phyloP scores from a whole-genome alignment of 2,888 invertebrate genomes.

The Ochropleura leucogaster region DNA sequence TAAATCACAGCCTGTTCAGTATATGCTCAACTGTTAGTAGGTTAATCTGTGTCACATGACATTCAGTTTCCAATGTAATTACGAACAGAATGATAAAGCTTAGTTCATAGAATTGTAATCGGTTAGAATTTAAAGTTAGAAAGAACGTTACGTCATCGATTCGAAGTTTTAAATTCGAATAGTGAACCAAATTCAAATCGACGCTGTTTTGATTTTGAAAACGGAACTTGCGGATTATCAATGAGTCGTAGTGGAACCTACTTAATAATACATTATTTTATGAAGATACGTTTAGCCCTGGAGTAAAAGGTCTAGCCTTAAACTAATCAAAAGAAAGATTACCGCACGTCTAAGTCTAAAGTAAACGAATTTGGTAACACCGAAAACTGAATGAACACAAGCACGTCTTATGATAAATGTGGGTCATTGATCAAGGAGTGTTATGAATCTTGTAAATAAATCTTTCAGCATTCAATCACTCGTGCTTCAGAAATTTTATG shows the following conservation, averaged over 20 bases:
- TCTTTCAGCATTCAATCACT: constrained; percentile 1
- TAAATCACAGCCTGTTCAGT: constrained; percentile 22
- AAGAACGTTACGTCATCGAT: not conserved
- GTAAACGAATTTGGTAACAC: not conserved
- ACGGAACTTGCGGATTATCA: not conserved
- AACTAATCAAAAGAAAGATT: not conserved
- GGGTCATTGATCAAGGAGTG: constrained; percentile 21
- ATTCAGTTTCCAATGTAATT: constrained; percentile 11
- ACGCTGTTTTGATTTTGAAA: not conserved
- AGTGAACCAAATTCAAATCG: not conserved
- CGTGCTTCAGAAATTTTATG: constrained; percentile 4
- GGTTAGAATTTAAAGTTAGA: constrained; percentile 1
- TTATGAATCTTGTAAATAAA: constrained; percentile 26
- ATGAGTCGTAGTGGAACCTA: not conserved
- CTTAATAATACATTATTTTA: too few relatives aligned
- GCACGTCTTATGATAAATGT: constrained; percentile 7
- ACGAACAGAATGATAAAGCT: not conserved
- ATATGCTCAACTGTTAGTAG: constrained; percentile 21
- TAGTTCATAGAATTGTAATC: not conserved
- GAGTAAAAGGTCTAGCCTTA: not conserved
- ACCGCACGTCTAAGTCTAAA: not conserved
- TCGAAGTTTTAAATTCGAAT: constrained; percentile 11
- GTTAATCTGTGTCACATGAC: constrained; percentile 25
- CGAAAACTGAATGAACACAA: not conserved
- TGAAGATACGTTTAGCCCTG: not conserved